Percentiles rank a stretch among this genome's conserved stretches.
Evolutionary conservation across 2,113 vertebrate species (phyloP).

Genomic region (Chroicocephalus ridibundus): DNA sequence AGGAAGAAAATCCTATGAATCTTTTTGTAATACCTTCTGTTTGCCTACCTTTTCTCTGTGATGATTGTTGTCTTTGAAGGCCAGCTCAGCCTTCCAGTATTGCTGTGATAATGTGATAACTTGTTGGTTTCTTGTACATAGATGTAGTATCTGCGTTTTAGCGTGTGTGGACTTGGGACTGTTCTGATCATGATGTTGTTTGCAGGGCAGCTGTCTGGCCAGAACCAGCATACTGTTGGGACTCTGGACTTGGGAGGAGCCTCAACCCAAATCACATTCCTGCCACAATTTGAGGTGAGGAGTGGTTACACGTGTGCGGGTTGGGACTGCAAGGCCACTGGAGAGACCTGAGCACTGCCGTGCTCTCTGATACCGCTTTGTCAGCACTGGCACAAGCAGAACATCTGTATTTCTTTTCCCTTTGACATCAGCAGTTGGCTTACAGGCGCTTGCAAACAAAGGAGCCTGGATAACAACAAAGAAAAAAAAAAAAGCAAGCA

Average conservation of each 20-base stretch:
- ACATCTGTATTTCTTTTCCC: background rate
- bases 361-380: background rate
- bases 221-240: slow-evolving; percentile 84
- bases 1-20: background rate
- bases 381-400: background rate
- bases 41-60: background rate
- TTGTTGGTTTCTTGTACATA: background rate
- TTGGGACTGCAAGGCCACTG: background rate
- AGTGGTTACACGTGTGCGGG: background rate
- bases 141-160: background rate
- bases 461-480: background rate
- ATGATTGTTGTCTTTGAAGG: background rate
- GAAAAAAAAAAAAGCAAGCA: background rate
- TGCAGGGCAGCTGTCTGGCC: slow-evolving; percentile 89
- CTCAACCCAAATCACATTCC: slow-evolving; percentile 97
- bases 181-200: slow-evolving; percentile 53
- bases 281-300: slow-evolving; percentile 89
- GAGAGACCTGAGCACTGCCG: background rate
- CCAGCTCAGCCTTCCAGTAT: background rate
- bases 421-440: slow-evolving; percentile 11
- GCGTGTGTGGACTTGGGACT: background rate
- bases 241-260: slow-evolving; percentile 95
- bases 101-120: background rate
- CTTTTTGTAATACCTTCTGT: background rate
- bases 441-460: background rate